These are phyloP conservation scores for Anoplius nigerrimus DNA, from an alignment of 2,888 invertebrate species.

Conservation along the genomic window DNA sequence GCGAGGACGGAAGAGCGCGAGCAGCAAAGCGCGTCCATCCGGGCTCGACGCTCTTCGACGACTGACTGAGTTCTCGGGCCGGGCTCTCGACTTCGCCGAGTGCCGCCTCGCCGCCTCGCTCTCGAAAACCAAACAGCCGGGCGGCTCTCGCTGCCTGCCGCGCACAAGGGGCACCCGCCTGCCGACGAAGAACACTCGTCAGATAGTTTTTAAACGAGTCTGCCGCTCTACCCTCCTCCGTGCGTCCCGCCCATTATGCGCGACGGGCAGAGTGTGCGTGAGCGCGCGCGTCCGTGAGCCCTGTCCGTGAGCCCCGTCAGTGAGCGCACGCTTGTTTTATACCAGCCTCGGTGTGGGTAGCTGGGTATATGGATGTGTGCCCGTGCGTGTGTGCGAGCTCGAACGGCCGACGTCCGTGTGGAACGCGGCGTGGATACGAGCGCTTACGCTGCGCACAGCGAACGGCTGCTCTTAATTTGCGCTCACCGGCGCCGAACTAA, in stretches of 20 bases:
- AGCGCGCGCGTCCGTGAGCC: constrained; percentile 1
- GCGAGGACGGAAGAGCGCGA: background rate
- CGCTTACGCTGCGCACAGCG: constrained; percentile 28
- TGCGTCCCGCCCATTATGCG: constrained; percentile 4
- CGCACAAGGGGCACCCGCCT: constrained; percentile 31
- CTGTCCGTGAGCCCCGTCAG: background rate
- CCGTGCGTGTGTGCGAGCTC: constrained; percentile 30
- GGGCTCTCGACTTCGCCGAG: constrained; percentile 1
- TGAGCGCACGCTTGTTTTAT: background rate
- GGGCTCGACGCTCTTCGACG: constrained; percentile 48
- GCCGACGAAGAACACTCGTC: constrained; percentile 47
- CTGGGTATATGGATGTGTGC: background rate
- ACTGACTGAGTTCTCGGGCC: constrained; percentile 48
- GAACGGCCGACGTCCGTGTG: constrained; percentile 15
- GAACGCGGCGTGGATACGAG: constrained; percentile 36
- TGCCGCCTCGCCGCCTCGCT: background rate
- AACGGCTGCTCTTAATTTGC: constrained; percentile 18
- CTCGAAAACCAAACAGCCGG: constrained; percentile 35
- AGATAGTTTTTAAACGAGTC: constrained; percentile 61
- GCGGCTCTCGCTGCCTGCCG: constrained; percentile 40
- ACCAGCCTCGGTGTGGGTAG: background rate
- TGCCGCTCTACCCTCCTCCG: constrained; percentile 10
- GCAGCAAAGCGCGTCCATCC: constrained; percentile 27
- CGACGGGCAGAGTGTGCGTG: too few species aligned
- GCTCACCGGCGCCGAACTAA: background rate